These are phyloP conservation scores for Chrysomela aeneicollis DNA, from an alignment of 2,888 invertebrate genomes.

Conservation along the genomic window DNA sequence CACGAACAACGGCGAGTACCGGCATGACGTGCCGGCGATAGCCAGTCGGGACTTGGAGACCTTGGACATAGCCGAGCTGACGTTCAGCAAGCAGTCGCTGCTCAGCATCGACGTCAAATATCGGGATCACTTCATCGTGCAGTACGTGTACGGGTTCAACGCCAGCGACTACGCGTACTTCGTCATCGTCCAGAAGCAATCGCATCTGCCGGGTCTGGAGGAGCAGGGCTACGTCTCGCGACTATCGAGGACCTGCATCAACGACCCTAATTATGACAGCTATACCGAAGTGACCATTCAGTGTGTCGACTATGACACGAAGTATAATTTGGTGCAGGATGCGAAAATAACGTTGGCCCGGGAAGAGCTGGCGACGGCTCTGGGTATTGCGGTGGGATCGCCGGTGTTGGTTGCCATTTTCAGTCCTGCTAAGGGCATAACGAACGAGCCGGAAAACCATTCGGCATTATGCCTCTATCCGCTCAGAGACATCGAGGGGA, in stretches of 20 bases:
- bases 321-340: constrained; percentile 92
- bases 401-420: constrained; percentile 88
- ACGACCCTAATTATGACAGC: constrained; percentile 94
- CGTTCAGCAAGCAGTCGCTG: constrained; percentile 85
- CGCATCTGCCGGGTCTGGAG: constrained; percentile 86
- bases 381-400: constrained; percentile 82
- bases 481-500: constrained; percentile 86
- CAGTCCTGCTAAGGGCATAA: constrained; percentile 87
- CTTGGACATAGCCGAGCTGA: constrained; percentile 81
- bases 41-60: constrained; percentile 84
- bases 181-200: constrained; percentile 92
- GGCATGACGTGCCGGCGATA: constrained; percentile 92
- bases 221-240: constrained; percentile 90
- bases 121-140: constrained; percentile 92
- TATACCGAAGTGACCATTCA: constrained; percentile 96
- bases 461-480: constrained; percentile 95
- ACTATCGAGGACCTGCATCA: constrained; percentile 91
- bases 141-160: constrained; percentile 96
- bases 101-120: constrained; percentile 92
- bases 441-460: constrained; percentile 80
- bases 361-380: constrained; percentile 79
- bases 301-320: constrained; percentile 75
- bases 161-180: constrained; percentile 96
- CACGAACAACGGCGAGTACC: constrained; percentile 89
- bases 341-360: constrained; percentile 89